phyloP scores from a whole-genome alignment of 2,797 vertebrate species.

The Hippoglossus hippoglossus region DNA sequence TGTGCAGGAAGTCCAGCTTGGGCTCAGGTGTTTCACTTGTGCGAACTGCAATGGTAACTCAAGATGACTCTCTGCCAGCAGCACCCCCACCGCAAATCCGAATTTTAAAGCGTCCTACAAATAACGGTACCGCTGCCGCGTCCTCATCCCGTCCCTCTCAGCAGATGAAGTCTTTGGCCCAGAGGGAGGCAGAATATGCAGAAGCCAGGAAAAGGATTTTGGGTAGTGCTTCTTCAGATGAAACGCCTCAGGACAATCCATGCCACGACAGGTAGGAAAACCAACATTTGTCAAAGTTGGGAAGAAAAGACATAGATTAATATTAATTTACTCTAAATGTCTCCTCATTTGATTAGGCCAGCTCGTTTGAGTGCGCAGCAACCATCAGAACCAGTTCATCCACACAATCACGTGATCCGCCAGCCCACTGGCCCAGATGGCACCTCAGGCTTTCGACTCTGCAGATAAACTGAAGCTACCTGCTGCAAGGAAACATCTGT shows the following conservation, averaged over 20 bases:
- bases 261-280: slow-evolving; percentile 85
- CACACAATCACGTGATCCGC: slow-evolving; percentile 91
- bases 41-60: slow-evolving; percentile 93
- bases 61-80: slow-evolving; percentile 92
- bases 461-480: slow-evolving; percentile 74
- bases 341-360: slow-evolving; percentile 58
- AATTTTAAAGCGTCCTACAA: slow-evolving; percentile 94
- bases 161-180: slow-evolving; percentile 93
- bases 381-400: slow-evolving; percentile 82
- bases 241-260: slow-evolving; percentile 85
- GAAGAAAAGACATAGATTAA: neutral
- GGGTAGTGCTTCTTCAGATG: slow-evolving; percentile 94
- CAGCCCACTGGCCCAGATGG: slow-evolving; percentile 95
- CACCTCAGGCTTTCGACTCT: slow-evolving; percentile 91
- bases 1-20: slow-evolving; percentile 84
- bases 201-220: slow-evolving; percentile 93
- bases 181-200: slow-evolving; percentile 96
- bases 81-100: slow-evolving; percentile 94
- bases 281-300: neutral
- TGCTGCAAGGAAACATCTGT: slow-evolving; percentile 43
- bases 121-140: slow-evolving; percentile 86
- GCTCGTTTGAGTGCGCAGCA: slow-evolving; percentile 64
- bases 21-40: slow-evolving; percentile 82
- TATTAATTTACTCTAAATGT: slow-evolving; percentile 15
- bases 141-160: slow-evolving; percentile 86